phyloP scores from a whole-genome alignment of 2,888 invertebrate species.

The Dasysyrphus albostriatus region DNA sequence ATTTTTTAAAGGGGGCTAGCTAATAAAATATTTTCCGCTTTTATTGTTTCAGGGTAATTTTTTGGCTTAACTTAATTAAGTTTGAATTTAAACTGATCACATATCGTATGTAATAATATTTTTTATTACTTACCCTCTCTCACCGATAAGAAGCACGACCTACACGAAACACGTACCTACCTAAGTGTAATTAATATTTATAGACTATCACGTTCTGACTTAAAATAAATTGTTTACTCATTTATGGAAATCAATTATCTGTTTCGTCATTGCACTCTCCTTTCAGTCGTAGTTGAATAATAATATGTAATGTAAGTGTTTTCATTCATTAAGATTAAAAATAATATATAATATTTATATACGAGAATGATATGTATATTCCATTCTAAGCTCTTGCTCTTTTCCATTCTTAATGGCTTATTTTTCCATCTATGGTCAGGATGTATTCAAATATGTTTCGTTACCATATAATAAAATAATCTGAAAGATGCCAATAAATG shows the following conservation, averaged over 20 bases:
- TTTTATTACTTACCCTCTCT: constrained; percentile 46
- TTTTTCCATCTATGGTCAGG: constrained; percentile 19
- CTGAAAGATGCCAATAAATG: neutral
- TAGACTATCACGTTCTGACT: constrained; percentile 28
- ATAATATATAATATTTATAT: neutral
- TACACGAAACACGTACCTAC: neutral
- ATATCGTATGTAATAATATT: constrained; percentile 35
- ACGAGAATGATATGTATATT: neutral
- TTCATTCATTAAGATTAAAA: neutral
- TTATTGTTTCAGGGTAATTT: neutral
- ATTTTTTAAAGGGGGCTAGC: neutral
- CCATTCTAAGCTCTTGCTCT: neutral
- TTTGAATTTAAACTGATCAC: constrained; percentile 31
- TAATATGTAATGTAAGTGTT: neutral
- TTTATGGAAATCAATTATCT: constrained; percentile 19
- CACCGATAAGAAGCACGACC: constrained; percentile 40
- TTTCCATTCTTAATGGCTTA: neutral
- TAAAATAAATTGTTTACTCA: constrained; percentile 2
- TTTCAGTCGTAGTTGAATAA: neutral
- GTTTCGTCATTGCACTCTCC: neutral
- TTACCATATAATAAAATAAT: neutral
- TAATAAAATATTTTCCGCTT: constrained; percentile 4
- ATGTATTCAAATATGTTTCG: neutral
- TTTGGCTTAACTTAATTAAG: constrained; percentile 29
- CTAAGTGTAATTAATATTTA: constrained; percentile 10